phyloP scores from a whole-genome alignment of 1,140 invertebrate genomes.

The Aphaenogaster rudis region DNA sequence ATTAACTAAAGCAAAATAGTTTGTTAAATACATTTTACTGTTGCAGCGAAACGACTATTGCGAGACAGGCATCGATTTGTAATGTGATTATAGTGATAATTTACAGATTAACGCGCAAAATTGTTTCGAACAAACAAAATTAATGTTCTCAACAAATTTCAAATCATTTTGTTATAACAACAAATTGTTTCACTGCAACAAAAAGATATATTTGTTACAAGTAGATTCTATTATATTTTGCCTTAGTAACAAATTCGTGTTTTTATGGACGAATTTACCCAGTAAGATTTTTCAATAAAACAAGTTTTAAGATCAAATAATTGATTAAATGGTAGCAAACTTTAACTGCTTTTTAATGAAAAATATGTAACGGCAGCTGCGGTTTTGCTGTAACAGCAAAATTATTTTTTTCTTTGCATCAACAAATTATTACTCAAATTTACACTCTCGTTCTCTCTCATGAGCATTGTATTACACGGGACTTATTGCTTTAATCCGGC shows the following conservation, averaged over 20 bases:
- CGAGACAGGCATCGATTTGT: not conserved
- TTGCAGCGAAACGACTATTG: not conserved
- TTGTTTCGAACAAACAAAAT: conserved; percentile 8
- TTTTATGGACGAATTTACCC: not conserved
- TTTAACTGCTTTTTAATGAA: not conserved
- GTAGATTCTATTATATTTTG: not conserved
- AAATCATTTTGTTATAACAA: not conserved
- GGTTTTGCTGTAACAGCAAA: not conserved
- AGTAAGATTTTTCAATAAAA: not conserved
- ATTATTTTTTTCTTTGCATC: conserved; percentile 1
- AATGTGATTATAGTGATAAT: not conserved
- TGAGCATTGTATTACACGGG: conserved; percentile 11
- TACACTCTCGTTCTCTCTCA: not conserved
- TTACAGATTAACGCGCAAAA: not conserved
- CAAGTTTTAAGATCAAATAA: not conserved
- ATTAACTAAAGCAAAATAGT: not conserved
- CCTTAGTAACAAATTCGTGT: not conserved
- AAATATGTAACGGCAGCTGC: not conserved
- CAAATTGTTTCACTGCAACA: not conserved
- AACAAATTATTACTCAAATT: conserved; percentile 4
- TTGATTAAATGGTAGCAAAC: not conserved
- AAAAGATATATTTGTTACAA: not conserved
- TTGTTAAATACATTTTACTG: not conserved
- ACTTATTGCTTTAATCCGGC: conserved; percentile 27
- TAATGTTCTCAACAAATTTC: not conserved